phyloP scores from a whole-genome alignment of 1,140 invertebrate species.

The Temnothorax curvispinosus region DNA sequence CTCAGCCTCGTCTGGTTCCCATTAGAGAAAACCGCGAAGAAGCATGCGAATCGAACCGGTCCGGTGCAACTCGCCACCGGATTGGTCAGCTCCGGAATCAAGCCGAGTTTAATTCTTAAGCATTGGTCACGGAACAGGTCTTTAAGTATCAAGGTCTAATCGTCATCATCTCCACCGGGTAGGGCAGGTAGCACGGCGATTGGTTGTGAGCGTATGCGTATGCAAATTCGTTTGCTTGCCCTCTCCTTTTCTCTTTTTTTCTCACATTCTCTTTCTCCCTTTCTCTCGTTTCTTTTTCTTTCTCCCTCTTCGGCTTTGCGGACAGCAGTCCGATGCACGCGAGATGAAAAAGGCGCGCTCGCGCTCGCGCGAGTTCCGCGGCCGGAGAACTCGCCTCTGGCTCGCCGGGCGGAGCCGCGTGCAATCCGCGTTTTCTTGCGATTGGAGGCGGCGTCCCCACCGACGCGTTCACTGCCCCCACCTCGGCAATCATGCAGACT shows the following conservation, averaged over 20 bases:
- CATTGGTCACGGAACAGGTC: constrained; percentile 53
- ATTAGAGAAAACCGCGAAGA: constrained; percentile 47
- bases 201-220: constrained; percentile 74
- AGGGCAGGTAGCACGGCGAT: constrained; percentile 66
- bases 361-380: constrained; percentile 61
- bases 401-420: constrained; percentile 74
- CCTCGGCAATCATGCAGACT: constrained; percentile 74
- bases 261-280: neutral
- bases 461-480: constrained; percentile 68
- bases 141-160: constrained; percentile 62
- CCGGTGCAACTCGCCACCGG: constrained; percentile 24
- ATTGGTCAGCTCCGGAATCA: constrained; percentile 44
- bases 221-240: constrained; percentile 77
- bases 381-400: constrained; percentile 66
- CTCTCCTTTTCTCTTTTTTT: neutral
- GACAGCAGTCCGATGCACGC: constrained; percentile 60
- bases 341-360: constrained; percentile 71
- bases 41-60: constrained; percentile 56
- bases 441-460: constrained; percentile 75
- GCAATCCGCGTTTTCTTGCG: constrained; percentile 76
- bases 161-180: constrained; percentile 8
- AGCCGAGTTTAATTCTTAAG: constrained; percentile 55
- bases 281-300: constrained; percentile 48
- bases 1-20: neutral
- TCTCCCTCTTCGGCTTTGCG: constrained; percentile 11